Evolutionary conservation across 2,797 vertebrate species (phyloP).

Genomic region (Anas capensis): DNA sequence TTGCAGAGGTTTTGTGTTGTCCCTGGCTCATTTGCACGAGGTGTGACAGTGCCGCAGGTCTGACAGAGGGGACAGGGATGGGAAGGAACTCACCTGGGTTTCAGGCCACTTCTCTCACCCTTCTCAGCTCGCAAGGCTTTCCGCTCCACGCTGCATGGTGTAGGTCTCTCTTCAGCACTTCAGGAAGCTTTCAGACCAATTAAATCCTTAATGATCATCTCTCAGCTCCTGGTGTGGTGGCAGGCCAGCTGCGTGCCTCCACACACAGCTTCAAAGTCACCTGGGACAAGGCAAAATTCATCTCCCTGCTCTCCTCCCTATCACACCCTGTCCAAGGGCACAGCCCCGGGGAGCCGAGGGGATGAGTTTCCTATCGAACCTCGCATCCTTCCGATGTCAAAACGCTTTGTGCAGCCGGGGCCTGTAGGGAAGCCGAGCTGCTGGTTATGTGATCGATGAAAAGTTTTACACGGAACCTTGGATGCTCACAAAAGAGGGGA

Average conservation of each 20-base stretch:
- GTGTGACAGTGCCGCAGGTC: not conserved
- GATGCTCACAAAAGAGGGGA: slow-evolving; percentile 54
- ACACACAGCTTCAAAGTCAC: not conserved
- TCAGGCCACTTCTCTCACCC: not conserved
- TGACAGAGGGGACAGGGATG: not conserved
- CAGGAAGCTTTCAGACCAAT: slow-evolving; percentile 24
- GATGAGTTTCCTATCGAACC: slow-evolving; percentile 50
- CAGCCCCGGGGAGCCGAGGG: not conserved
- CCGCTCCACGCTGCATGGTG: not conserved
- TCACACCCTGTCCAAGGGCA: not conserved
- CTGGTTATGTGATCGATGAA: slow-evolving; percentile 68
- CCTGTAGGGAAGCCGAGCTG: slow-evolving; percentile 53
- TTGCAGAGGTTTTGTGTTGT: slow-evolving; percentile 8
- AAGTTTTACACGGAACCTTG: slow-evolving; percentile 64
- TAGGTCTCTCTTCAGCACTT: not conserved
- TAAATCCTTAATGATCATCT: not conserved
- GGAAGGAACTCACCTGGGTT: not conserved
- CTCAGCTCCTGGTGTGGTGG: not conserved
- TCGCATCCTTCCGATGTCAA: slow-evolving; percentile 42
- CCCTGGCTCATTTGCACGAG: not conserved
- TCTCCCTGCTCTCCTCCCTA: not conserved
- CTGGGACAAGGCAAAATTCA: not conserved
- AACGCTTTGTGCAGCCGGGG: slow-evolving; percentile 10
- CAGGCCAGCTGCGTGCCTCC: not conserved
- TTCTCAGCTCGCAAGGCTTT: not conserved